phyloP scores from a whole-genome alignment of 2,888 invertebrate species.

The Graphium colonna region DNA sequence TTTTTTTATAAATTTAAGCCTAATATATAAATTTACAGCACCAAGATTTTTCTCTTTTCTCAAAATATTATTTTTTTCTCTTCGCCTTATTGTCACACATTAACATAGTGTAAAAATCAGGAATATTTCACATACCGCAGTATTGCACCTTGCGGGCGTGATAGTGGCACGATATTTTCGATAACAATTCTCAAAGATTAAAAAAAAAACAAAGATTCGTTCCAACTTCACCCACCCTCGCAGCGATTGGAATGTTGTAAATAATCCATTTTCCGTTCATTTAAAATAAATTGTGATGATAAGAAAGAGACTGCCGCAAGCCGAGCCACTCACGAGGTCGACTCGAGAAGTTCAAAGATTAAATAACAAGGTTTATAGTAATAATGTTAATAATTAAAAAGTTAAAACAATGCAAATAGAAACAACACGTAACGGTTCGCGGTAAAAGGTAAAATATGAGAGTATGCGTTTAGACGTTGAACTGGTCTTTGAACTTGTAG shows the following conservation, averaged over 20 bases:
- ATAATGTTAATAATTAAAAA: background rate
- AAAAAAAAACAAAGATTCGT: constrained; percentile 29
- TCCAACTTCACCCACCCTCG: constrained; percentile 38
- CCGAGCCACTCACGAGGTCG: constrained; percentile 38
- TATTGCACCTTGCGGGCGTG: constrained; percentile 64
- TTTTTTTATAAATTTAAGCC: constrained; percentile 76
- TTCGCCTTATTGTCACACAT: constrained; percentile 79
- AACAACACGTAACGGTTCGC: constrained; percentile 27
- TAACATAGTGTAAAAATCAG: constrained; percentile 74
- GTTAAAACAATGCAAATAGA: constrained; percentile 40
- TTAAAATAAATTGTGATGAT: constrained; percentile 23
- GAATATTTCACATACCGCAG: constrained; percentile 69
- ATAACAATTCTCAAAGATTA: constrained; percentile 18
- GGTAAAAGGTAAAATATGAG: no score
- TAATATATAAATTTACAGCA: constrained; percentile 81
- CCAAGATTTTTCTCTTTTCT: constrained; percentile 78
- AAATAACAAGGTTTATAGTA: constrained; percentile 33
- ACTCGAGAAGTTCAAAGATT: constrained; percentile 60
- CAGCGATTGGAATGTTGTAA: constrained; percentile 56
- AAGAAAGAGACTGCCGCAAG: constrained; percentile 27
- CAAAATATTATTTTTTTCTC: constrained; percentile 74
- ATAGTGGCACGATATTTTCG: constrained; percentile 28
- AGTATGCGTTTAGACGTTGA: constrained; percentile 61
- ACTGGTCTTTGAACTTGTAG: constrained; percentile 80
- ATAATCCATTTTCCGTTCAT: constrained; percentile 20